These are phyloP conservation scores for Hafferia zeledoni DNA, from an alignment of 2,797 vertebrate genomes.

Conservation along the genomic window DNA sequence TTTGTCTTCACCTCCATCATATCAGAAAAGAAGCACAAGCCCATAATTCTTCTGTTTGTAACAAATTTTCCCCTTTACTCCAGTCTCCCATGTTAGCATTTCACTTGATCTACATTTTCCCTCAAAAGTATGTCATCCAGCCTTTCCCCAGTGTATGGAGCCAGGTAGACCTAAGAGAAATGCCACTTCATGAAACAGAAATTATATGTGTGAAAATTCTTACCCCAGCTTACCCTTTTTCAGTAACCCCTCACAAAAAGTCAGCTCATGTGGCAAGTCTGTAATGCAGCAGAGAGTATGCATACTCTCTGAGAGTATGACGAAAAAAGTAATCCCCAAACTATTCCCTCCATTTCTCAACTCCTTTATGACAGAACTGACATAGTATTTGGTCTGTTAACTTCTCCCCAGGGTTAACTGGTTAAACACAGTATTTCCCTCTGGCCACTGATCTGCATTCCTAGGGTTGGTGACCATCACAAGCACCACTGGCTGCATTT, in stretches of 20 bases:
- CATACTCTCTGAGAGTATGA: neutral
- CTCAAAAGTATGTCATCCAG: neutral
- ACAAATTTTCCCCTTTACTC: neutral
- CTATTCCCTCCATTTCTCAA: neutral
- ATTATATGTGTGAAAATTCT: neutral
- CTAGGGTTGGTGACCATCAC: neutral
- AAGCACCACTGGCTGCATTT: neutral
- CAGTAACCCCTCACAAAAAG: neutral
- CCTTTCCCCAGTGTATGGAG: neutral
- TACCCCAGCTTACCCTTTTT: neutral
- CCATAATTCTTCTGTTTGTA: neutral
- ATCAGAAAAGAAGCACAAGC: neutral
- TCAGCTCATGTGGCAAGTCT: neutral
- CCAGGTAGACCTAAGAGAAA: neutral
- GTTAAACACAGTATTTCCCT: neutral
- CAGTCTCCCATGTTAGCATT: neutral
- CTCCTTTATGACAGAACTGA: neutral
- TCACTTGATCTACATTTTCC: constrained; percentile 7
- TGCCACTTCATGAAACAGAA: neutral
- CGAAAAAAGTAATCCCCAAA: neutral
- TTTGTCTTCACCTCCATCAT: neutral
- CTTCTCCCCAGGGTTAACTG: neutral
- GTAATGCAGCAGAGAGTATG: neutral
- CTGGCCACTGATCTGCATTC: neutral
- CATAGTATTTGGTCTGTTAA: neutral